Evolutionary conservation across 2,113 vertebrate genomes (phyloP), one percentile per base, ranked within the genome.

Genomic region (Pica pica): DNA sequence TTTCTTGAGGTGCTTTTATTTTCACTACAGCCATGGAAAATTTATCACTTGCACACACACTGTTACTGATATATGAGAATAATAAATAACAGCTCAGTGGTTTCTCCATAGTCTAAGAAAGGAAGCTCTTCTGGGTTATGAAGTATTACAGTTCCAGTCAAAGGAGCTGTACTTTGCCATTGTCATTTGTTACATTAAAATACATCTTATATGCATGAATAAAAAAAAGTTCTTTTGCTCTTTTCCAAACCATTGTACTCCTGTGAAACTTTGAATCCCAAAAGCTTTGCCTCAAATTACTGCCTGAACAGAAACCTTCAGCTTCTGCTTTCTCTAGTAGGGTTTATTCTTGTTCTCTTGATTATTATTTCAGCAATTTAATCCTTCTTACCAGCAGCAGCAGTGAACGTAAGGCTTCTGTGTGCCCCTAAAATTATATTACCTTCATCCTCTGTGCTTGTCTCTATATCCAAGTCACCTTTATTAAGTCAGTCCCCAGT

Each of bases 291-390:
- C 56, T 90, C 27, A 83, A 83, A 80, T 83, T 79, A 87, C 46
- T 86, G 30, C 60, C 52, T 69, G 50, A 81, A n/a, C 60, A 90
- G 63, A 83, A 91, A 76, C 46, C 33, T 42, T 73, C 79, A 94
- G 61, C 21, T 86, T 77, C 91, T 90, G 23, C 24, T 77, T 93
- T 87, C 71, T 68, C 68, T 55, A 39, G 30, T 31, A 61, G 26
- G 57, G 37, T 59, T 85, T 59, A 35, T 55, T 87, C 61, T 55
- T 89, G 19, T 57, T 76, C 47, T 91, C 67, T 59, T 91, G 46
- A 61, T 75, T 95, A 91, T 84, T 94, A 91, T 76, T 95, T 79
- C 78, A 87, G 61, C 42, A 87, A 80, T 91, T 94, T 79, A 94
- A 84, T 94, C 71, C 67, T 83, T 52, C 60, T 83, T 91, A 61